A percentile compares a stretch with the other conserved stretches of the same genome.
Evolutionary conservation across 2,113 vertebrate genomes (phyloP).

Genomic region (Myiopsitta monachus): DNA sequence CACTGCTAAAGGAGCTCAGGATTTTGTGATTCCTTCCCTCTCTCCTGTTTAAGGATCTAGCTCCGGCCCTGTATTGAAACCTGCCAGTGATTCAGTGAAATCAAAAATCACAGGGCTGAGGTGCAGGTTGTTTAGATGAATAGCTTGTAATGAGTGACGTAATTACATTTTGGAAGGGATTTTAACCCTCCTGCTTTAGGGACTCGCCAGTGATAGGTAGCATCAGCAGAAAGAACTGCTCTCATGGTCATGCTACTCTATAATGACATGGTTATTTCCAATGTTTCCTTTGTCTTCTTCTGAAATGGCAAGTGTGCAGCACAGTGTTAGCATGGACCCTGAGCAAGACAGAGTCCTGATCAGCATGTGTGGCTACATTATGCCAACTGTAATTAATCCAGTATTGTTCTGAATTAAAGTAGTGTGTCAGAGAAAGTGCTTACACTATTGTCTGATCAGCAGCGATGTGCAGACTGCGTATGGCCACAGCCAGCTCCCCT

Average conservation of each 20-base stretch:
- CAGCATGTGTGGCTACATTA: neutral
- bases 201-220: neutral
- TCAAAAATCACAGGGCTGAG: neutral
- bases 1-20: neutral
- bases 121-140: neutral
- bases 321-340: neutral
- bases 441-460: neutral
- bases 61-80: neutral
- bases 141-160: neutral
- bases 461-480: neutral
- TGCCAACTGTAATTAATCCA: neutral
- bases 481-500: neutral
- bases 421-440: neutral
- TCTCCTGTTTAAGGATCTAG: neutral
- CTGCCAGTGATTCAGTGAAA: neutral
- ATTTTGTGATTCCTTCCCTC: neutral
- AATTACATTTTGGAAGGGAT: neutral
- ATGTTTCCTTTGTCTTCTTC: neutral
- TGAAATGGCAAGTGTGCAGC: neutral
- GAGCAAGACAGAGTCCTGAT: neutral
- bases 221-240: neutral
- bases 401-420: neutral
- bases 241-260: neutral
- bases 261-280: neutral
- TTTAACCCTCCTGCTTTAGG: neutral